A percentile compares a stretch with the other conserved stretches of the same genome.
phyloP scores from a whole-genome alignment of 2,113 vertebrate species.

The Salminus brasiliensis region DNA sequence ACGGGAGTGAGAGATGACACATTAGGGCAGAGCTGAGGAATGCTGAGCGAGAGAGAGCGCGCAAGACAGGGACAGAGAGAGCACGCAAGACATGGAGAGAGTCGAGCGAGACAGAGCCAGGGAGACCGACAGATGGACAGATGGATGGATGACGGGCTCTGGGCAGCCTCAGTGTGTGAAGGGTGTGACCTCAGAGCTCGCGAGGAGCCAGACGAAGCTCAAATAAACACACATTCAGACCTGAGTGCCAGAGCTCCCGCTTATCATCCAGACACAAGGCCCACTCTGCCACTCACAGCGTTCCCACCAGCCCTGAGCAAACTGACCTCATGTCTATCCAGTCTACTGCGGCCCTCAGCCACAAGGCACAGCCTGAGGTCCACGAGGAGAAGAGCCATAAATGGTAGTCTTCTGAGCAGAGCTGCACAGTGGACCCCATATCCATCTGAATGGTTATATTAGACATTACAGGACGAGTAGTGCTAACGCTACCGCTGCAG shows the following conservation, averaged over 20 bases:
- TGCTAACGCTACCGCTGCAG: no score
- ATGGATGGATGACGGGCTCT: constrained; percentile 7
- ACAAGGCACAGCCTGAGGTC: constrained; percentile 22
- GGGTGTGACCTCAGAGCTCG: constrained; percentile 44
- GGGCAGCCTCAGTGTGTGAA: constrained; percentile 43
- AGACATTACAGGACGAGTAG: no score
- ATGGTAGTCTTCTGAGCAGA: constrained; percentile 1
- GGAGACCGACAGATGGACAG: not conserved
- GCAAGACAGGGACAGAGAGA: no score
- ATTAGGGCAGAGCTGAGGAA: constrained; percentile 36
- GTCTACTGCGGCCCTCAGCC: not conserved
- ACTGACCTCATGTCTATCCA: constrained; percentile 36
- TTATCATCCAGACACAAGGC: constrained; percentile 48
- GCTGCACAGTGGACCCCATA: not conserved
- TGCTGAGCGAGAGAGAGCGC: constrained; percentile 20
- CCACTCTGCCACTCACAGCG: constrained; percentile 10
- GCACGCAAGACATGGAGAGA: no score
- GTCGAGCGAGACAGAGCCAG: no score
- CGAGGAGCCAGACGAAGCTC: constrained; percentile 44
- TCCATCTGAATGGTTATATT: no score
- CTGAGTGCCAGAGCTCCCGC: constrained; percentile 36
- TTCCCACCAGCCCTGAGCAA: constrained; percentile 24
- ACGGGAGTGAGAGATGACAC: constrained; percentile 28
- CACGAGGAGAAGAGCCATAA: constrained; percentile 11
- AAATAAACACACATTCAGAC: constrained; percentile 48